Conservation (phyloP, 2,797 vertebrate species). For the Microhierax caerulescens region DNA sequence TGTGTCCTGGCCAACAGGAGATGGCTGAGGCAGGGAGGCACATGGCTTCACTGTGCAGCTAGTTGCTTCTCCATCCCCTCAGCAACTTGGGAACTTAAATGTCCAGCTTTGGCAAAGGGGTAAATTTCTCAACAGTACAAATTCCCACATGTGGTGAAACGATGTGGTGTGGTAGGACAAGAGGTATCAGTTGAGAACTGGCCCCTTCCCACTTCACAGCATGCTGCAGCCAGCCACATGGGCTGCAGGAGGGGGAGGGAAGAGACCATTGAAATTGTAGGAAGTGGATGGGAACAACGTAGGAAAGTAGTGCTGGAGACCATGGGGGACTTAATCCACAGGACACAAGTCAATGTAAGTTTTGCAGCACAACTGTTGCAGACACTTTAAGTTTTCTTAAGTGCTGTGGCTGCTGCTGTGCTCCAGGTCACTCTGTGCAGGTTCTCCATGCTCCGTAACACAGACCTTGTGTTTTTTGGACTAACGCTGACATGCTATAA, state of each 20-base stretch:
- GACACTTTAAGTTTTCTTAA: neutral
- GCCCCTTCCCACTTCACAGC: neutral
- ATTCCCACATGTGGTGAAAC: neutral
- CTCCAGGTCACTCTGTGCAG: neutral
- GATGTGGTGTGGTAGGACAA: neutral
- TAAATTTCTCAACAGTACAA: neutral
- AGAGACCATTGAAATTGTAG: neutral
- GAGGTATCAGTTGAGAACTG: neutral
- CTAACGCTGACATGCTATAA: neutral
- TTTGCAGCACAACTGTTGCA: neutral
- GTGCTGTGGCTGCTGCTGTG: neutral
- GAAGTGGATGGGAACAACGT: neutral
- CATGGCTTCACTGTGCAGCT: accelerated
- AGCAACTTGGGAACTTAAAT: neutral
- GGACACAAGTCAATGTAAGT: accelerated
- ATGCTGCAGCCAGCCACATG: accelerated
- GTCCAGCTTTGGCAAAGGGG: neutral
- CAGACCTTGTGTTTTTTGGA: neutral
- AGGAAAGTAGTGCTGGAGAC: neutral
- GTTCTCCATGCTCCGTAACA: neutral
- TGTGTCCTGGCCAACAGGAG: neutral
- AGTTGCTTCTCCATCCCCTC: neutral
- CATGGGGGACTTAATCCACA: accelerated
- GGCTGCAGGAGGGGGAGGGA: neutral
- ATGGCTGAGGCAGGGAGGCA: neutral